These are phyloP conservation scores for Notodonta dromedarius DNA, from an alignment of 2,888 invertebrate species.

Conservation along the genomic window DNA sequence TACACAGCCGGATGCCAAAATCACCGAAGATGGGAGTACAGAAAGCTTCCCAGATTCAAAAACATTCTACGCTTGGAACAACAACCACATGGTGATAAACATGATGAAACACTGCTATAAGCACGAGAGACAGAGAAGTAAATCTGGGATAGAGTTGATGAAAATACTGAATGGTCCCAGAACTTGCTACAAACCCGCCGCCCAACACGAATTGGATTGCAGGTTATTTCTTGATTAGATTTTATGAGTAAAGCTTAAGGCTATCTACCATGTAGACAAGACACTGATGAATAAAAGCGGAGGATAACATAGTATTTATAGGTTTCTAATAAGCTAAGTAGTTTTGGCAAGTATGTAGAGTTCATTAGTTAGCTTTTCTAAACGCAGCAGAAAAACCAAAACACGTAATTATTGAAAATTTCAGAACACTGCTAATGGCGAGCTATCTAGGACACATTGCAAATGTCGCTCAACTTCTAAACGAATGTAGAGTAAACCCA, in stretches of 20 bases:
- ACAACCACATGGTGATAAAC: slow-evolving; percentile 64
- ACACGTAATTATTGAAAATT: slow-evolving; percentile 14
- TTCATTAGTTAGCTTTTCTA: too few species aligned
- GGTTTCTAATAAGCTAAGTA: too few species aligned
- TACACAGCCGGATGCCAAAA: not conserved
- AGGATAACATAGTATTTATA: too few species aligned
- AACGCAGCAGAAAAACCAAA: too few species aligned
- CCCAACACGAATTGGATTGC: slow-evolving; percentile 63
- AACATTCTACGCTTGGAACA: slow-evolving; percentile 78
- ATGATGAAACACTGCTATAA: slow-evolving; percentile 80
- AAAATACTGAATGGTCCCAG: slow-evolving; percentile 60
- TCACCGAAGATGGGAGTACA: not conserved
- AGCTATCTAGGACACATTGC: slow-evolving; percentile 61
- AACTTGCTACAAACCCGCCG: slow-evolving; percentile 53
- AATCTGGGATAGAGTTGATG: slow-evolving; percentile 39
- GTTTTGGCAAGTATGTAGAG: too few species aligned
- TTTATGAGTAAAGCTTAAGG: not conserved
- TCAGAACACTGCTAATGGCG: slow-evolving; percentile 66
- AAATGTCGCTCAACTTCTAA: slow-evolving; percentile 63
- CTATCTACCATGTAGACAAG: not conserved
- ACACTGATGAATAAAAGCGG: too few species aligned
- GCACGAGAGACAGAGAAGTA: slow-evolving; percentile 63
- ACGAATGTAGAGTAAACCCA: slow-evolving; percentile 67
- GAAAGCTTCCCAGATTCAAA: slow-evolving; percentile 1
- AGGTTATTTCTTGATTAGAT: slow-evolving; percentile 46